Base-by-base conservation (phyloP, 2,888 invertebrate species). In the Crossocerus cetratus region DNA sequence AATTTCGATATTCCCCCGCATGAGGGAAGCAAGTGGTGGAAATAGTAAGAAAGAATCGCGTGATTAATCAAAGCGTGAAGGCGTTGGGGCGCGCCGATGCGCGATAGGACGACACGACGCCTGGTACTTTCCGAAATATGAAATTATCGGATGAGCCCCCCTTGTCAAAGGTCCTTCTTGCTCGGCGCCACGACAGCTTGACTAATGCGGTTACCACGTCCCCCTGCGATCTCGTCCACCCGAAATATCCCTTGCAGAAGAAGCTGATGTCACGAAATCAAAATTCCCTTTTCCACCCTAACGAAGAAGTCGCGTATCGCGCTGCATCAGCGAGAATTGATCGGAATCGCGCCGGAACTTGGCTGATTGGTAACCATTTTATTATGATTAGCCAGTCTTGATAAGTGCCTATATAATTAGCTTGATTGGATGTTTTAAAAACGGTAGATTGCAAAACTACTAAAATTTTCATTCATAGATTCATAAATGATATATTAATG, bases 141-240 rank as follows among this genome's bases (percentile, higher is more conserved):
- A 78, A 83, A 84, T 85, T 82, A 82, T 82, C 68, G 76, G 54
- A 22, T 67, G 68, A 55, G 66, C 78, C 60, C 65, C 60, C 63
- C 59, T 63, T 57, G 74, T 79, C 76, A 74, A 78, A 79, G 79
- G 71, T 72, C 65, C 75, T 72, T 69, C 74, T 79, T 71, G 70
- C 78, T 77, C 79, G 74, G 70, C 55, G 78, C 13, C 81, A 78
- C 76, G 83, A 83, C 83, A 80, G 83, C 76, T 83, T 82, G 85
- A 83, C 84, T 84, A 82, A 85, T 84, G 81, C 78, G 78, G 77
- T 82, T 76, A 79, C 60, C 55, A 20, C 65, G 43, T n/a, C 75
- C 76, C 79, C 76, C 72, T 60, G 56, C 59, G 67, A 65, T 74
- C 73, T 73, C 49, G 76, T 65, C 79, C 69, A 74, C 76, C 74